Evolutionary conservation across 2,113 vertebrate species (phyloP).

Genomic region (Thamnophis sirtalis): DNA sequence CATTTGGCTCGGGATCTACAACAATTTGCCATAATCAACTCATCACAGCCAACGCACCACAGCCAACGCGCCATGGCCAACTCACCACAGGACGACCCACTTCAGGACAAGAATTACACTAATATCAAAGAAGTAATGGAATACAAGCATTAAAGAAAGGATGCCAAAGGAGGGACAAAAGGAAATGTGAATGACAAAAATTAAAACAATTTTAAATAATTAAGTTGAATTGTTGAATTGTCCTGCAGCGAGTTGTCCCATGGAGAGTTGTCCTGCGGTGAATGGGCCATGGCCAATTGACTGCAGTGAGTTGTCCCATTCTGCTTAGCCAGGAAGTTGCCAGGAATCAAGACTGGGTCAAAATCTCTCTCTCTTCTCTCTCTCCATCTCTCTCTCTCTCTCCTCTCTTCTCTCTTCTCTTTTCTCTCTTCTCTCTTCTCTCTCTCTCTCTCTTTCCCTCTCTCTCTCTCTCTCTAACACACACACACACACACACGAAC

Average conservation of each 20-base stretch:
- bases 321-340: not conserved
- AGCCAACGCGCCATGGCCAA: not conserved
- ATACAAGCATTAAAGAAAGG: not conserved
- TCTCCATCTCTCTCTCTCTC: not conserved
- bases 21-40: not conserved
- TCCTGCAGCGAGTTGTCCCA: not conserved
- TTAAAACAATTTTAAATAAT: not conserved
- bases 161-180: not conserved
- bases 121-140: not conserved
- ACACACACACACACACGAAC: not conserved
- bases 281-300: too few relatives aligned
- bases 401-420: too few relatives aligned
- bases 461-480: too few relatives aligned
- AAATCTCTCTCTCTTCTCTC: not conserved
- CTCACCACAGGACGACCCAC: too few relatives aligned
- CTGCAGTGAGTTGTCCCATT: too few relatives aligned
- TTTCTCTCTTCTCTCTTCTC: not conserved
- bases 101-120: not conserved
- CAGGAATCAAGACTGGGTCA: not conserved
- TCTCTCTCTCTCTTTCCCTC: not conserved
- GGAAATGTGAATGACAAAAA: not conserved
- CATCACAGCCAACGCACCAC: fast-evolving
- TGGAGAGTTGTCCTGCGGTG: not conserved
- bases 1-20: not conserved
- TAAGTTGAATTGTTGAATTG: not conserved